phyloP scores from a whole-genome alignment of 2,888 invertebrate species.

The Himalopsyche tibetana region DNA sequence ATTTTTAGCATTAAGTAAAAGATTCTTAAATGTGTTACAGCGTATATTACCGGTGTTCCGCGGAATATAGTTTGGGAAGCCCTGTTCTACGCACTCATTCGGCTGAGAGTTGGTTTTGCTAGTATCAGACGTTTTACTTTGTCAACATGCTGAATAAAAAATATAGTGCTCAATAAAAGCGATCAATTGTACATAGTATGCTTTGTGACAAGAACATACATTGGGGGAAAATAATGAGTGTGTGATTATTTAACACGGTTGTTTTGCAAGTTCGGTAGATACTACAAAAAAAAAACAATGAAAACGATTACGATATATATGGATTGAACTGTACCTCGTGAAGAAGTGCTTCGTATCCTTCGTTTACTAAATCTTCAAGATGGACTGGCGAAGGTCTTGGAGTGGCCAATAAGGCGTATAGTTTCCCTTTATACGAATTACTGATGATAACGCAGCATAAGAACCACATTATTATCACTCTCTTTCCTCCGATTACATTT shows the following conservation, averaged over 20 bases:
- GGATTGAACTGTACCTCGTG: not conserved
- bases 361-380: not conserved
- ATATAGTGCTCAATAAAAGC: not conserved
- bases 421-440: slow-evolving; percentile 62
- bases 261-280: not conserved
- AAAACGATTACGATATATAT: too few relatives aligned
- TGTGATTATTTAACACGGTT: not conserved
- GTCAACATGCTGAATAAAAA: not conserved
- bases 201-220: not conserved
- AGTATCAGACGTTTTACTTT: not conserved
- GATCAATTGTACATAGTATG: too few relatives aligned
- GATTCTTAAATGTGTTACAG: too few relatives aligned
- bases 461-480: slow-evolving; percentile 58
- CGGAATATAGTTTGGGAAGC: too few relatives aligned
- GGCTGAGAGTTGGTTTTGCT: too few relatives aligned
- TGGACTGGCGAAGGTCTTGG: not conserved
- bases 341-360: not conserved
- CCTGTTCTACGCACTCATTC: too few relatives aligned
- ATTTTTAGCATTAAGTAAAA: too few relatives aligned
- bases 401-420: slow-evolving; percentile 8
- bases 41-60: not conserved
- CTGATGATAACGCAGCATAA: slow-evolving; percentile 62
- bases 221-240: not conserved
- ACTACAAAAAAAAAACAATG: not conserved
- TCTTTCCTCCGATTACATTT: slow-evolving; percentile 52